Percentiles rank a stretch among this genome's conserved stretches.
Conservation (phyloP, 2,113 vertebrate species). For the Lepisosteus oculatus region DNA sequence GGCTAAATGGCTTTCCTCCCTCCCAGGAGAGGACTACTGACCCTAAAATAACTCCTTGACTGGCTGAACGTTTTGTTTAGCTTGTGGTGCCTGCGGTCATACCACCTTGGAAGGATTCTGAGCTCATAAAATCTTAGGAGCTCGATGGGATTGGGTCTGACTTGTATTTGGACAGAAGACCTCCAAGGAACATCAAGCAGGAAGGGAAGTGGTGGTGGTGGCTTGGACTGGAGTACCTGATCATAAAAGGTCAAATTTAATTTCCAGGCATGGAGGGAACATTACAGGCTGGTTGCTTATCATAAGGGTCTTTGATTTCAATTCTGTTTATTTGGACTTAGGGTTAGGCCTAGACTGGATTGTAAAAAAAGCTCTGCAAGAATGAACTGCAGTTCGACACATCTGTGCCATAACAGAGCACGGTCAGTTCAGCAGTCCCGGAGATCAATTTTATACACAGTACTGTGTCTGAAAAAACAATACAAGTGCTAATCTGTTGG, state of each 20-base stretch:
- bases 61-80: neutral
- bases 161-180: neutral
- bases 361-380: too few species aligned
- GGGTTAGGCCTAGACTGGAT: too few species aligned
- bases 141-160: neutral
- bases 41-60: neutral
- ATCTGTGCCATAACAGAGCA: too few species aligned
- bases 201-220: neutral
- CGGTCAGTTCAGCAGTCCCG: too few species aligned
- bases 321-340: too few species aligned
- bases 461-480: too few species aligned
- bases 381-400: too few species aligned
- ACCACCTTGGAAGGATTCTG: slow-evolving; percentile 2
- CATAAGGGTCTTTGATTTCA: too few species aligned
- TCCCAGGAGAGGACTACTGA: neutral
- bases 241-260: neutral
- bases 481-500: too few species aligned
- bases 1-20: neutral
- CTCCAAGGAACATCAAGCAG: neutral
- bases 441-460: too few species aligned
- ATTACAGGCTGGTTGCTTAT: neutral
- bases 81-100: slow-evolving; percentile 2
- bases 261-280: neutral
- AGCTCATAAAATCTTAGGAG: neutral
- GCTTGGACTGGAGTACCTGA: neutral